phyloP scores from a whole-genome alignment of 2,888 invertebrate genomes.

The Scaptomyza caliginosa region DNA sequence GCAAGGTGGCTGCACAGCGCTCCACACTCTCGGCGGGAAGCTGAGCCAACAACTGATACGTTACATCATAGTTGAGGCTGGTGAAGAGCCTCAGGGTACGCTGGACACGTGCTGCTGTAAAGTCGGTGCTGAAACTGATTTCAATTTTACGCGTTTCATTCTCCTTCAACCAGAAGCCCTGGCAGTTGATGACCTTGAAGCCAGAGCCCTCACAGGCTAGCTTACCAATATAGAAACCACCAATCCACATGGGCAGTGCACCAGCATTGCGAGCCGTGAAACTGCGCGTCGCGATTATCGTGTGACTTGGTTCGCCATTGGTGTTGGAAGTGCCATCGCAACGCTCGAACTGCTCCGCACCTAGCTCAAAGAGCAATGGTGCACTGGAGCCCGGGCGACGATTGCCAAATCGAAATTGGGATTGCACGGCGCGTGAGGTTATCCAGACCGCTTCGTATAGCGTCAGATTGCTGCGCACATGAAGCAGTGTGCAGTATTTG shows the following conservation, averaged over 20 bases:
- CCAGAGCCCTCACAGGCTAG: constrained; percentile 91
- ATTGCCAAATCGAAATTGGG: constrained; percentile 94
- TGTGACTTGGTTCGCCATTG: background rate
- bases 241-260: constrained; percentile 91
- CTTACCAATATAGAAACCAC: constrained; percentile 87
- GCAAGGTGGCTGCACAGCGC: constrained; percentile 88
- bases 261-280: constrained; percentile 96
- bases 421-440: constrained; percentile 92
- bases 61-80: constrained; percentile 86
- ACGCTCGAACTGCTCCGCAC: constrained; percentile 86
- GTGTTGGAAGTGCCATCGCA: constrained; percentile 82
- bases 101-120: constrained; percentile 90
- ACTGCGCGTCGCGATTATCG: constrained; percentile 89
- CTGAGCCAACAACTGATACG: constrained; percentile 89
- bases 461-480: constrained; percentile 94
- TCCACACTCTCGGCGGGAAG: constrained; percentile 87
- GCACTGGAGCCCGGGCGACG: constrained; percentile 91
- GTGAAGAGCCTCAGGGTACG: constrained; percentile 87
- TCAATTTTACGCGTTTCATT: constrained; percentile 91
- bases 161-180: constrained; percentile 88
- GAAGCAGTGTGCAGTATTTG: constrained; percentile 82
- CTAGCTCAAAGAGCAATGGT: constrained; percentile 92
- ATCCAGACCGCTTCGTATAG: constrained; percentile 93
- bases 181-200: constrained; percentile 90
- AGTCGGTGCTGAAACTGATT: constrained; percentile 95